Percentiles rank a stretch among this genome's conserved stretches.
Conservation (phyloP, 2,888 invertebrate species). For the Melanotus villosus region DNA sequence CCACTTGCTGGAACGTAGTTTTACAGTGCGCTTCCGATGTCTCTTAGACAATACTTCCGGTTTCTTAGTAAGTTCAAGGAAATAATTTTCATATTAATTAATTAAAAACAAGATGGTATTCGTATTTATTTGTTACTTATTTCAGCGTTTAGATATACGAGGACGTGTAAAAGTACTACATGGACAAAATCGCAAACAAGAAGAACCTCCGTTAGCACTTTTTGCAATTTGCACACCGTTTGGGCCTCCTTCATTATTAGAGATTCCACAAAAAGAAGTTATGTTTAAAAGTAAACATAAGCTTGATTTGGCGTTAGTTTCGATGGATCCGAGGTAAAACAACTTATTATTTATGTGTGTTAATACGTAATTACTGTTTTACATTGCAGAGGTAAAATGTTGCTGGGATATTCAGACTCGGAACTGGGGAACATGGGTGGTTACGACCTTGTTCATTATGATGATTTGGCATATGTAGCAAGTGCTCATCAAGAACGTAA, state of each 20-base stretch:
- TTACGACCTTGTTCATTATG: slow-evolving; percentile 97
- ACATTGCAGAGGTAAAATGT: slow-evolving; percentile 87
- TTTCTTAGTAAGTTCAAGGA: slow-evolving; percentile 84
- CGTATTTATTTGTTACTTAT: too few species aligned
- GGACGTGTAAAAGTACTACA: slow-evolving; percentile 96
- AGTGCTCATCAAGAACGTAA: slow-evolving; percentile 99
- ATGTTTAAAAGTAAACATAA: slow-evolving; percentile 99
- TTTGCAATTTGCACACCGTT: slow-evolving; percentile 99
- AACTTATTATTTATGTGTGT: too few species aligned
- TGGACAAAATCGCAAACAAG: slow-evolving; percentile 95
- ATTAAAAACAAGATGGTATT: too few species aligned
- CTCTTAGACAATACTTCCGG: slow-evolving; percentile 99
- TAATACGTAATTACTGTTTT: too few species aligned
- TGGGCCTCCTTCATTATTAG: slow-evolving; percentile 96
- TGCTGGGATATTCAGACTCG: slow-evolving; percentile 93
- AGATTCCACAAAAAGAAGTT: slow-evolving; percentile 98
- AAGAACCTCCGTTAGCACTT: slow-evolving; percentile 93
- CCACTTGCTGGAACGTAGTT: slow-evolving; percentile 94
- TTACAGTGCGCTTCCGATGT: slow-evolving; percentile 99
- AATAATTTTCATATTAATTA: too few species aligned
- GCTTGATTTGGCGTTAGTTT: slow-evolving; percentile 94
- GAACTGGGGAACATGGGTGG: slow-evolving; percentile 95
- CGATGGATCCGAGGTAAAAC: slow-evolving; percentile 93
- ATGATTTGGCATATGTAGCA: slow-evolving; percentile 97
- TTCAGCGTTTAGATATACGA: slow-evolving; percentile 96